Evolutionary conservation across 2,888 invertebrate genomes (phyloP).

Genomic region (Holacanthella duospinosa): DNA sequence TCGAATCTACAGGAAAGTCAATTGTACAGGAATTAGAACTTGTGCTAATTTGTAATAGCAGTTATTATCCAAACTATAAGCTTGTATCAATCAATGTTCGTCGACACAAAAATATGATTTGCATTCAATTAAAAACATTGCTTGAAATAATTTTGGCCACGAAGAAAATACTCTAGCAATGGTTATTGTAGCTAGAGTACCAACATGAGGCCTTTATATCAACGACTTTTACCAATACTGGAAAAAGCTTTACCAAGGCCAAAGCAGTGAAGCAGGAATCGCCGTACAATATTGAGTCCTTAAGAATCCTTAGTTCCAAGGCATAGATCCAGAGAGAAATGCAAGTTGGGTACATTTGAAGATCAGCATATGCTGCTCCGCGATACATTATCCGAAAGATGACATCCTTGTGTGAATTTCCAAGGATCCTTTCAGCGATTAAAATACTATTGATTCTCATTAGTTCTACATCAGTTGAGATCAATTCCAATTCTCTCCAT

Average conservation of each 20-base stretch:
- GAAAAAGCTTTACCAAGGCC: conserved; percentile 54
- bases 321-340: conserved; percentile 78
- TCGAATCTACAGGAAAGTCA: conserved; percentile 25
- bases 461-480: conserved; percentile 68
- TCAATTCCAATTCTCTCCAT: conserved; percentile 56
- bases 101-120: neutral
- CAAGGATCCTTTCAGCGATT: conserved; percentile 77
- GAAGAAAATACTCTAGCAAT: conserved; percentile 2
- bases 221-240: no score
- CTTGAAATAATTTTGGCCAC: neutral
- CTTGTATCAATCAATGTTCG: neutral
- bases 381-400: conserved; percentile 65
- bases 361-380: conserved; percentile 48
- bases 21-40: no score
- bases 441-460: conserved; percentile 78
- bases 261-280: conserved; percentile 80
- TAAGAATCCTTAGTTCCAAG: conserved; percentile 64
- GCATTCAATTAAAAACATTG: neutral
- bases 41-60: no score
- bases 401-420: conserved; percentile 74
- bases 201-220: neutral
- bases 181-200: neutral
- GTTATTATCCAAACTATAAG: no score
- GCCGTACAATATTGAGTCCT: conserved; percentile 58
- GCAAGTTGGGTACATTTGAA: conserved; percentile 60